Evolutionary conservation across 1,140 invertebrate genomes (phyloP), one percentile per base, ranked within the genome.

Genomic region (Apolygus lucorum): DNA sequence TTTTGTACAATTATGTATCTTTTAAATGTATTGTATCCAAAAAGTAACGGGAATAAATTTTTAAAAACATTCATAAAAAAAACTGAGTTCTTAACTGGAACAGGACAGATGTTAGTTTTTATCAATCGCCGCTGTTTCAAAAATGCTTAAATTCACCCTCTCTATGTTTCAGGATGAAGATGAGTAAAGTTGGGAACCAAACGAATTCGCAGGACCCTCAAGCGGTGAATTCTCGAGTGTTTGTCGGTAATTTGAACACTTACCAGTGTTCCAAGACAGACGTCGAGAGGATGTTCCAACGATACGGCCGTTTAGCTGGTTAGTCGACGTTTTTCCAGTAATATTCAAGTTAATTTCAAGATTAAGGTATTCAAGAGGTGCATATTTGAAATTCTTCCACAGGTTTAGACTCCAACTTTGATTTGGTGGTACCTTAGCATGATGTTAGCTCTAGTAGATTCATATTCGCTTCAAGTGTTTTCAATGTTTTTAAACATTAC

Each of bases 191-290:
- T 73, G 90, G 90, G 73, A 92, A 92, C 81, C 89, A 91, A 78
- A 93, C 91, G 74, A 91, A 91, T 81, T 90, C 88, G 70, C 90
- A 90, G 79, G 91, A 93, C 83, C 91, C 91, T 71, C 88, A 90
- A 76, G 90, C 90, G 49, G 88, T 92, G 74, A 91, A 92, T 79
- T 93, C 90, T 73, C 84, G 92, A 67, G 87, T 93, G 71, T 94
- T 94, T 81, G 91, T 94, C 67, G 92, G 91, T 72, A 93, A 93
- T 82, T 84, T 94, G 75, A 94, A 94, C 82, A 94, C 91, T 75
- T 91, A 92, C 82, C 89, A 91, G 77, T 89, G 91, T 77, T 90
- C 86, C 75, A 93, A 93, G 81, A 91, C 90, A 72, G 91, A 93
- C 80, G 89, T 94, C 63, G 90, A 93, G 77, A 82, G 87, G 73